phyloP scores from a whole-genome alignment of 92 coral and sea anemone species.

The Epizoanthus rinbou region DNA sequence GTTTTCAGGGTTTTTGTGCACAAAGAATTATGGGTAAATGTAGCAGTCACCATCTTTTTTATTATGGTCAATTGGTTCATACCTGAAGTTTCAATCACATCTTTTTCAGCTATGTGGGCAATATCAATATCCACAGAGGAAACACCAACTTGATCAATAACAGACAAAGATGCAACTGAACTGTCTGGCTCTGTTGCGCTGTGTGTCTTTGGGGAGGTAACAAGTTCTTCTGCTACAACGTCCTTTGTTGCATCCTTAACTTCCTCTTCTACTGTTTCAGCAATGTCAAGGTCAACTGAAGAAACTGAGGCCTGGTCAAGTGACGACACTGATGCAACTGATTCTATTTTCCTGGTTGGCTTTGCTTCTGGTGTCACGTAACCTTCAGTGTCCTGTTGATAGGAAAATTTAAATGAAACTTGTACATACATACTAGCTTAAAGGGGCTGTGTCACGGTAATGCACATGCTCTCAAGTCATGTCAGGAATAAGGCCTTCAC shows the following conservation, averaged over 20 bases:
- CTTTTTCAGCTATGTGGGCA: constrained; percentile 56
- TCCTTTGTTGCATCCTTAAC: constrained; percentile 44
- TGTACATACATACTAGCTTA: no score
- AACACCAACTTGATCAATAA: constrained; percentile 72
- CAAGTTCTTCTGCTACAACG: constrained; percentile 23
- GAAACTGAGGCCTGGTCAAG: constrained; percentile 86
- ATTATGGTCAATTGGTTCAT: background rate
- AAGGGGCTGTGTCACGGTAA: no score
- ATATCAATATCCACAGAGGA: constrained; percentile 75
- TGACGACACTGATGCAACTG: constrained; percentile 85
- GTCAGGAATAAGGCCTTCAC: no score
- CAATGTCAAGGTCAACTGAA: constrained; percentile 92
- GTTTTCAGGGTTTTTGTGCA: no score
- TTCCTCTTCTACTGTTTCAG: constrained; percentile 80
- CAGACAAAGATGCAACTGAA: constrained; percentile 61
- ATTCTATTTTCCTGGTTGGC: constrained; percentile 26
- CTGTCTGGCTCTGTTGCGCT: constrained; percentile 22
- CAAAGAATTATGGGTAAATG: no score
- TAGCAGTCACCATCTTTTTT: no score
- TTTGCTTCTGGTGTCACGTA: constrained; percentile 29
- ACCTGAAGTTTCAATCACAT: constrained; percentile 25
- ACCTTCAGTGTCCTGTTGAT: constrained; percentile 27
- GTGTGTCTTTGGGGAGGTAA: constrained; percentile 35
- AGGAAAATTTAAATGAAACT: no score
- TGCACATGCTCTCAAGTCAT: no score